Conservation (phyloP, 2,888 invertebrate species). For the Sylvicola cinctus region DNA sequence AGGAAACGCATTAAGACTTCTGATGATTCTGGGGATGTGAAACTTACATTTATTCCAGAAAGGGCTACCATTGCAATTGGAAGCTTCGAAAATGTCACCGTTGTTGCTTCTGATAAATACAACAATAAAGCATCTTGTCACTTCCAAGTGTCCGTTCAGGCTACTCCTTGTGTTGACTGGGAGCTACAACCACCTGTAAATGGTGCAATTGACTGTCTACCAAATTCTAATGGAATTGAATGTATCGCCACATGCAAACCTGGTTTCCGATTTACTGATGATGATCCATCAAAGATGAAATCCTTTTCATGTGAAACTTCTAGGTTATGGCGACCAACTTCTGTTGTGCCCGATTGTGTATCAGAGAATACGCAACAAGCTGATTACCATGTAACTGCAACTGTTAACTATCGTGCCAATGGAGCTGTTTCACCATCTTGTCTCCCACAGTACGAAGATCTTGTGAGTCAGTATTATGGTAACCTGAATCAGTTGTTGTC, state of each 20-base stretch:
- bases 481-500: constrained; percentile 65
- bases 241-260: constrained; percentile 80
- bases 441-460: constrained; percentile 64
- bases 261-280: constrained; percentile 79
- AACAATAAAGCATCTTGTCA: constrained; percentile 79
- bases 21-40: constrained; percentile 75
- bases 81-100: constrained; percentile 80
- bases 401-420: constrained; percentile 71
- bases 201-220: constrained; percentile 70
- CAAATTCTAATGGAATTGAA: constrained; percentile 59
- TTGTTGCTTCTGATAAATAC: constrained; percentile 66
- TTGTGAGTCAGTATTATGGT: constrained; percentile 58
- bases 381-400: constrained; percentile 77
- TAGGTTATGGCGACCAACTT: constrained; percentile 67
- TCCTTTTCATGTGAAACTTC: constrained; percentile 68
- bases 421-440: constrained; percentile 75
- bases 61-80: constrained; percentile 68
- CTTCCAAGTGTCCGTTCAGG: constrained; percentile 86
- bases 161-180: constrained; percentile 88
- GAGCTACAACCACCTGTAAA: constrained; percentile 76
- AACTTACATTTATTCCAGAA: constrained; percentile 62
- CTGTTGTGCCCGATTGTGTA: constrained; percentile 86
- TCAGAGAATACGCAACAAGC: constrained; percentile 90
- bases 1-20: constrained; percentile 63
- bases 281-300: constrained; percentile 49